Conservation (phyloP, 1,140 invertebrate genomes). For the Oreohelix idahoensis region DNA sequence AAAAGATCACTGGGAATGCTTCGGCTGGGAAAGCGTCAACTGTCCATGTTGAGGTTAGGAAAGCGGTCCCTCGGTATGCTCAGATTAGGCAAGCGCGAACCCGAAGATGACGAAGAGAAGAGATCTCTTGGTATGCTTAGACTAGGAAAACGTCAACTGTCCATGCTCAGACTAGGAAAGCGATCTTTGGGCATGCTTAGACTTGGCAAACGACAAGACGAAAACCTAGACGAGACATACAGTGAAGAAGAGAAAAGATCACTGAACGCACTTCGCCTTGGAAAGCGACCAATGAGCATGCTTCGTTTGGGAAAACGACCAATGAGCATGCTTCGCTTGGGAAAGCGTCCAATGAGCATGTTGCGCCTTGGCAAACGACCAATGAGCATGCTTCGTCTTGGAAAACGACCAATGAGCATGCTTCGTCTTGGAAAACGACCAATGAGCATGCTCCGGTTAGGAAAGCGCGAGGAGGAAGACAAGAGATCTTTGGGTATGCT, state of each 20-base stretch:
- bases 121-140: conserved; percentile 45
- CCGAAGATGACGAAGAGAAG: background rate
- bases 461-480: conserved; percentile 43
- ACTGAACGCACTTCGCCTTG: conserved; percentile 39
- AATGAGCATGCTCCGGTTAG: conserved; percentile 53
- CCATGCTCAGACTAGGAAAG: conserved; percentile 46
- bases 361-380: conserved; percentile 50
- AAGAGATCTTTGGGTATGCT: conserved; percentile 55
- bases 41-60: conserved; percentile 55
- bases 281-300: conserved; percentile 53
- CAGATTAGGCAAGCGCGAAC: conserved; percentile 47
- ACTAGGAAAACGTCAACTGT: conserved; percentile 52
- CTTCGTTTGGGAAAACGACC: conserved; percentile 51
- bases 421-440: conserved; percentile 57
- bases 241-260: background rate
- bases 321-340: conserved; percentile 55
- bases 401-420: conserved; percentile 54
- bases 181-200: conserved; percentile 44
- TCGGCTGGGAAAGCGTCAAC: conserved; percentile 47
- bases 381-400: conserved; percentile 52
- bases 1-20: conserved; percentile 47
- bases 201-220: conserved; percentile 50
- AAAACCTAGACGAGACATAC: conserved; percentile 1
- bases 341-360: conserved; percentile 54
- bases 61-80: conserved; percentile 50